phyloP scores from a whole-genome alignment of 2,113 vertebrate genomes.

The Apteryx owenii region DNA sequence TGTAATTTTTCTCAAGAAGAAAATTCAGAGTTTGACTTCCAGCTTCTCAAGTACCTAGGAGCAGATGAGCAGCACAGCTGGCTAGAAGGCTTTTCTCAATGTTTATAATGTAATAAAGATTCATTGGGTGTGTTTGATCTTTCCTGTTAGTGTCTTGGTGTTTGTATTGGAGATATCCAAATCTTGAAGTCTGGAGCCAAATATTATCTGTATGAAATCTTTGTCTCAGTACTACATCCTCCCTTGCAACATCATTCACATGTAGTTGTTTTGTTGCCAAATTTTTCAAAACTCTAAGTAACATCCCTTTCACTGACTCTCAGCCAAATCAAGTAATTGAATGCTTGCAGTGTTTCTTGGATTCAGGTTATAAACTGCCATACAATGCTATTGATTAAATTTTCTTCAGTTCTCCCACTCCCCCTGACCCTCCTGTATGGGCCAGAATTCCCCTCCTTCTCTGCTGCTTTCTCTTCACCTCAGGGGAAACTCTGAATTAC shows the following conservation, averaged over 20 bases:
- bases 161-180: conserved; percentile 46
- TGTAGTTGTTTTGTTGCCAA: conserved; percentile 69
- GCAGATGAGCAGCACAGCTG: not conserved
- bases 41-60: not conserved
- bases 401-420: conserved; percentile 16
- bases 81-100: not conserved
- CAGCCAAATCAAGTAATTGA: conserved; percentile 53
- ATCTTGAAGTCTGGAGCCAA: conserved; percentile 56
- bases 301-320: conserved; percentile 57
- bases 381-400: conserved; percentile 18
- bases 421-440: not conserved
- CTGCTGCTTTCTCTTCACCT: not conserved
- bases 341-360: conserved; percentile 47
- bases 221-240: conserved; percentile 72
- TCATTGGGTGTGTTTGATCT: conserved; percentile 55
- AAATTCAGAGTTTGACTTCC: not conserved
- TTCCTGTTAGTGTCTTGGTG: conserved; percentile 23
- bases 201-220: conserved; percentile 69
- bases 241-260: conserved; percentile 70
- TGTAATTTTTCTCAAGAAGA: not conserved
- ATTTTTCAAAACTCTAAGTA: conserved; percentile 63
- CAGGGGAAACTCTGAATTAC: not conserved
- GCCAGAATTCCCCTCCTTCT: not conserved
- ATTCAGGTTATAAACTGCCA: conserved; percentile 54
- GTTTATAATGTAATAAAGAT: conserved; percentile 71